Evolutionary conservation across 2,888 invertebrate species (phyloP).

Genomic region (Rosalia funebris): DNA sequence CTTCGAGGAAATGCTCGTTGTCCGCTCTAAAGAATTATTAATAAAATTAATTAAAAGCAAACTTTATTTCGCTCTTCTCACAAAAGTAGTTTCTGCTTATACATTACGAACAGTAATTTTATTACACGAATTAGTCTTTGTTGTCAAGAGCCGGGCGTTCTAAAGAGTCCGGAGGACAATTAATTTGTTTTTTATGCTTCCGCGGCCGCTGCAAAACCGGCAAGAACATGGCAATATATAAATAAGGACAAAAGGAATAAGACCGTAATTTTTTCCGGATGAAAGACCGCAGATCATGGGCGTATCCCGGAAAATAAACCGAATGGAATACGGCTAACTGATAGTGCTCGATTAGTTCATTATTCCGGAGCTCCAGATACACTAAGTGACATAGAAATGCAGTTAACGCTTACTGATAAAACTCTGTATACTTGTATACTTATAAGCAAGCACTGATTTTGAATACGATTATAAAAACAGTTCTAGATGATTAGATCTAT

Average conservation of each 20-base stretch:
- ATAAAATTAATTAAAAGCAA: slow-evolving; percentile 40
- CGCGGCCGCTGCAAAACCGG: slow-evolving; percentile 25
- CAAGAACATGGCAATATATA: slow-evolving; percentile 42
- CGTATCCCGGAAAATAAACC: too few relatives aligned
- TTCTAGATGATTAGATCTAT: too few relatives aligned
- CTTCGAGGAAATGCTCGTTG: too few relatives aligned
- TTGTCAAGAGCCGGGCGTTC: slow-evolving; percentile 33
- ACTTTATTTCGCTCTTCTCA: slow-evolving; percentile 40
- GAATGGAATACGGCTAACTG: too few relatives aligned
- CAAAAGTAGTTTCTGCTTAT: slow-evolving; percentile 34
- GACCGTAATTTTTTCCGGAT: slow-evolving; percentile 24
- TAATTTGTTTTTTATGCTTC: slow-evolving; percentile 41
- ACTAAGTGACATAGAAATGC: too few relatives aligned
- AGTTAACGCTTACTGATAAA: too few relatives aligned
- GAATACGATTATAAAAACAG: too few relatives aligned
- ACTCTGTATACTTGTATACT: too few relatives aligned
- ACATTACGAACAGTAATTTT: slow-evolving; percentile 43
- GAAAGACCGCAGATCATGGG: slow-evolving; percentile 11
- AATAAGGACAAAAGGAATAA: slow-evolving; percentile 41
- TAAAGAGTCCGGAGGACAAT: slow-evolving; percentile 41
- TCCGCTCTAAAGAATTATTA: too few relatives aligned
- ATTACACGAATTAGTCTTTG: slow-evolving; percentile 44
- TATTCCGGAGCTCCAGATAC: too few relatives aligned
- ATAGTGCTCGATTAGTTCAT: too few relatives aligned
- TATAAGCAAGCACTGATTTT: too few relatives aligned